A percentile compares a stretch with the other conserved stretches of the same genome.
These are phyloP conservation scores for Jacana jacana DNA, from an alignment of 2,113 vertebrate species.

Conservation along the genomic window DNA sequence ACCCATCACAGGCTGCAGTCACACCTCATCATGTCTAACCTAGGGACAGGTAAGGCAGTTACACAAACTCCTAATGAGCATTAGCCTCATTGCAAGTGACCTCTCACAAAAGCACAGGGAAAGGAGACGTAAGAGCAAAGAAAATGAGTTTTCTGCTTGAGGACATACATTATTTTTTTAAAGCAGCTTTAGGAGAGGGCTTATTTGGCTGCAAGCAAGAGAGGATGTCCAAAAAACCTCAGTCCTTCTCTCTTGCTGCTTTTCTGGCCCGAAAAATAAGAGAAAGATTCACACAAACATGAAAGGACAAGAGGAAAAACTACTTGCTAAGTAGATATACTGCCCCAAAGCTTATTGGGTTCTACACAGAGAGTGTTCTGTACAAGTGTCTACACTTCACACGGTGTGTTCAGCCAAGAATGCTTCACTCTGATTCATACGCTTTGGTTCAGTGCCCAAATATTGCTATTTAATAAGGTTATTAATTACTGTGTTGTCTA, in stretches of 20 bases:
- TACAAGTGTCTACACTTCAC: conserved; percentile 22
- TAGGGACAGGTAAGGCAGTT: background rate
- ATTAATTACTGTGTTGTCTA: conserved; percentile 73
- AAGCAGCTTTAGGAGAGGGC: background rate
- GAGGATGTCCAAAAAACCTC: background rate
- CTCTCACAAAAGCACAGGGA: background rate
- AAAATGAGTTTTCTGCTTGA: background rate
- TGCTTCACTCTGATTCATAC: conserved; percentile 24
- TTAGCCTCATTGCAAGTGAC: background rate
- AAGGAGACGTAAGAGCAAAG: background rate
- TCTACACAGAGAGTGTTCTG: background rate
- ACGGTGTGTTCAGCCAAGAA: conserved; percentile 57
- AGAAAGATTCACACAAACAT: background rate
- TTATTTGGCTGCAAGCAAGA: background rate
- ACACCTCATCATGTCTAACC: background rate
- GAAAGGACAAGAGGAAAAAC: background rate
- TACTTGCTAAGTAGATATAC: background rate
- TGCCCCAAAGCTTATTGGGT: background rate
- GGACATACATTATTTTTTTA: background rate
- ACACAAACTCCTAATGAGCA: background rate
- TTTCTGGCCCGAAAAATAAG: background rate
- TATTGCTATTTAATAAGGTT: conserved; percentile 74
- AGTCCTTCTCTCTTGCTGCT: background rate
- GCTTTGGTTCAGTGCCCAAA: conserved; percentile 75
- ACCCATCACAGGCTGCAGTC: background rate